Evolutionary conservation across 2,797 vertebrate genomes (phyloP), one percentile per base, ranked within the genome.

Genomic region (Eulemur rubriventer): DNA sequence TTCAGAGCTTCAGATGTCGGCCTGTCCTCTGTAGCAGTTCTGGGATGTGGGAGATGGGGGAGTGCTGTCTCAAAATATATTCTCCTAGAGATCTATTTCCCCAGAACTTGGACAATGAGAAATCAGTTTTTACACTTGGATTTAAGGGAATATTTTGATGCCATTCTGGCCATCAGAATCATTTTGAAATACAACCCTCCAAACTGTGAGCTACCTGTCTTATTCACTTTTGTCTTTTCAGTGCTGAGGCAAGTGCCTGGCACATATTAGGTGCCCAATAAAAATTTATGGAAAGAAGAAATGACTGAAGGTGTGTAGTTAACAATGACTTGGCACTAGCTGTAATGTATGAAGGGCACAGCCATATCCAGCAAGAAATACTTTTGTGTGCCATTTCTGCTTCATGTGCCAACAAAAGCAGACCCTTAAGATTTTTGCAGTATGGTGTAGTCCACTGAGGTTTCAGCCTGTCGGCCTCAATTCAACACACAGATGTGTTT

Each of bases 11-110:
- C 81, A 8, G 91, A 93, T 87, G 76, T 76, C 18, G 5, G 50
- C 72, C 76, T 92, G 97, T 82, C 97, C 97, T 97, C 84, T 90
- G 57, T 20, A 24, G 57, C 7, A 11, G 35, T 61, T 48, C 84
- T 90, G 43, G 61, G 67, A 83, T 75, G 52, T 78, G 80, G 73
- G 72, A 59, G 67, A 38, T 10, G 24, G 52, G 43, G 75, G 48
- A 24, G 67, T 35, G n/a, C 57, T n/a, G 38, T 52, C 91, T 94
- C 50, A 61, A 61, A 93, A 79, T 33, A 33, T 13, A 84, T 75
- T 84, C 67, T 95, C 30, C 33, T 63, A 28, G 55, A 92, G 88
- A 52, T 83, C 26, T 81, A 18, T 85, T 46, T 89, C 48, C 61
- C 52, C 7, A 89, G 85, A 55, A 24, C 50, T 67, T 35, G 59